phyloP scores from a whole-genome alignment of 2,113 vertebrate genomes.

The Nycticryphes semicollaris region DNA sequence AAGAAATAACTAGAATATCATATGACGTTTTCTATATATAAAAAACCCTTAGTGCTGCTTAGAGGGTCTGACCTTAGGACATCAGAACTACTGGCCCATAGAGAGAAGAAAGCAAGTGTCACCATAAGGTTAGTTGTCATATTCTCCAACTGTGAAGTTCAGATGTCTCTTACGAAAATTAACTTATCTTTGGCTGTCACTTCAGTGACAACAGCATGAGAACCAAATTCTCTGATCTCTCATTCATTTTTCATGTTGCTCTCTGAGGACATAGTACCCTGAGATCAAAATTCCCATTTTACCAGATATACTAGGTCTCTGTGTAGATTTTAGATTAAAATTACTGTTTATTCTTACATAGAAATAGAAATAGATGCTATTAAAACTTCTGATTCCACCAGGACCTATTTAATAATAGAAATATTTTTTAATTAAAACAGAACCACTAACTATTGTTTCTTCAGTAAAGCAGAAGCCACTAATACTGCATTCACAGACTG shows the following conservation, averaged over 20 bases:
- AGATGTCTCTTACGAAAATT: background rate
- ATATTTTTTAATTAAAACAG: background rate
- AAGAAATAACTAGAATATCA: background rate
- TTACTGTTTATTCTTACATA: background rate
- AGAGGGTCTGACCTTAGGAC: background rate
- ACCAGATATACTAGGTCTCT: background rate
- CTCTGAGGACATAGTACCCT: background rate
- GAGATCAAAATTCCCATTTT: background rate
- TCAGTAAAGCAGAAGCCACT: background rate
- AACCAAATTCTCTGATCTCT: background rate
- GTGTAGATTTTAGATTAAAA: background rate
- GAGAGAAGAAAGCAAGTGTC: background rate
- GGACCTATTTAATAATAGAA: background rate
- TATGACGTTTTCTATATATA: background rate
- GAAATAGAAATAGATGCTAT: background rate
- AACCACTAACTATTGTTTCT: background rate
- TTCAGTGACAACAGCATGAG: background rate
- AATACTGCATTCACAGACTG: background rate
- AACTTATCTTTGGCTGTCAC: background rate
- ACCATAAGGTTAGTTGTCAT: background rate
- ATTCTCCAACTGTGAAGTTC: background rate
- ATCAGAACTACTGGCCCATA: background rate
- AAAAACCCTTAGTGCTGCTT: background rate
- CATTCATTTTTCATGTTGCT: conserved; percentile 10
- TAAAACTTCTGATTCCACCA: background rate